A percentile compares a stretch with the other conserved stretches of the same genome.
These are phyloP conservation scores for Penelope pileata DNA, from an alignment of 2,113 vertebrate species.

Conservation along the genomic window DNA sequence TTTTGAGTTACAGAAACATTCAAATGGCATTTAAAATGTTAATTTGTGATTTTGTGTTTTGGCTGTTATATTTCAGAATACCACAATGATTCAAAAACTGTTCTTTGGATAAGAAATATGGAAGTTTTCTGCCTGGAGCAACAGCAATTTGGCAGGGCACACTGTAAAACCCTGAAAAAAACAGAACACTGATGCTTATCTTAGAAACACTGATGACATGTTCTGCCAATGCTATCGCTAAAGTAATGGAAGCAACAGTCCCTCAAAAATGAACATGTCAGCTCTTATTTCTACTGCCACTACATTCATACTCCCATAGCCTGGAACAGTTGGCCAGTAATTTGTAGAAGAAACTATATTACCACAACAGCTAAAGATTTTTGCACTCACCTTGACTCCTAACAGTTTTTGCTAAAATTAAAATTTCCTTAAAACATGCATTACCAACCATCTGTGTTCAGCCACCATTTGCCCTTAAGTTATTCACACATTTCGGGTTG, in stretches of 20 bases:
- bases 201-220: constrained; percentile 24
- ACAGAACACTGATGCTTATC: background rate
- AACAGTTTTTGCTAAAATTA: background rate
- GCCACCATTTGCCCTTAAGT: background rate
- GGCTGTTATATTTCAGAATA: background rate
- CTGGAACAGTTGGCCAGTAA: background rate
- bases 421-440: background rate
- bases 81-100: background rate
- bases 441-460: background rate
- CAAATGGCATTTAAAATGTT: background rate
- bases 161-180: background rate
- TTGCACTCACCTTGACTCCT: background rate
- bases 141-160: constrained; percentile 9
- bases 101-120: constrained; percentile 2
- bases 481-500: background rate
- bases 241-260: background rate
- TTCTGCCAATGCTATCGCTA: background rate
- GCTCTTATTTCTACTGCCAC: background rate
- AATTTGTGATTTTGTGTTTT: background rate
- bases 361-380: background rate
- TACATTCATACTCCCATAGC: background rate
- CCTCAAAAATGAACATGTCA: constrained; percentile 13
- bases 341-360: background rate
- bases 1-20: constrained; percentile 8
- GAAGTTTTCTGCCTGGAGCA: constrained; percentile 25